A percentile compares a stretch with the other conserved stretches of the same genome.
phyloP scores from a whole-genome alignment of 2,113 vertebrate genomes.

The Crotalus tigris region DNA sequence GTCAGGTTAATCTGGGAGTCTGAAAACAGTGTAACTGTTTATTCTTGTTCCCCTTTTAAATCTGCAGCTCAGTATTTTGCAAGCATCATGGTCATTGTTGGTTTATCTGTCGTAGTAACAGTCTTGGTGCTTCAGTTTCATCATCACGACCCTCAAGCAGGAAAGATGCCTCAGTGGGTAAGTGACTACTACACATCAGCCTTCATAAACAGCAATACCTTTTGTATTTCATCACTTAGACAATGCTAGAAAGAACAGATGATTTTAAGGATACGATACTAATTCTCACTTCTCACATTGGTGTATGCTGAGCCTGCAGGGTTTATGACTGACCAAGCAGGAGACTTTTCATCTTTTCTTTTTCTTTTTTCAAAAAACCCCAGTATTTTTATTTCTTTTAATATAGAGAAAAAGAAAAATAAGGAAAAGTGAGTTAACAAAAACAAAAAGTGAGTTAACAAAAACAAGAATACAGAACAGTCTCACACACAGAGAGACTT shows the following conservation, averaged over 20 bases:
- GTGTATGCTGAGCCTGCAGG: not conserved
- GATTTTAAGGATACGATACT: not conserved
- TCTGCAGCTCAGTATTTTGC: conserved; percentile 86
- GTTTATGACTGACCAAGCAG: not conserved
- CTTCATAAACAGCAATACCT: not conserved
- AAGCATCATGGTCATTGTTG: conserved; percentile 90
- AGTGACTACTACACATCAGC: conserved; percentile 32
- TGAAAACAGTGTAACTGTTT: not conserved
- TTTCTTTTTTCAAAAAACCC: not conserved
- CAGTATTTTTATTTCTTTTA: not conserved
- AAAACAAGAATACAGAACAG: not conserved
- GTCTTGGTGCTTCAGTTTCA: conserved; percentile 90
- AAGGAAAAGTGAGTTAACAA: not conserved
- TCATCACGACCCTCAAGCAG: conserved; percentile 85
- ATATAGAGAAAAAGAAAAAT: not conserved
- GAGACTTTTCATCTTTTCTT: not conserved
- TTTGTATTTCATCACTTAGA: not conserved
- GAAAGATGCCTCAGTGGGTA: conserved; percentile 90
- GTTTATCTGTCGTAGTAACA: conserved; percentile 86
- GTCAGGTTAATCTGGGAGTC: not conserved
- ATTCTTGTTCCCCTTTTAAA: not conserved
- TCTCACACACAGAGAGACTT: not conserved
- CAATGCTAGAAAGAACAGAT: not conserved
- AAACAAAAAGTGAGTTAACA: not conserved
- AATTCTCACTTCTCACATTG: not conserved